A percentile compares a stretch with the other conserved stretches of the same genome.
phyloP scores from a whole-genome alignment of 2,113 vertebrate species.

The Otolemur garnettii region DNA sequence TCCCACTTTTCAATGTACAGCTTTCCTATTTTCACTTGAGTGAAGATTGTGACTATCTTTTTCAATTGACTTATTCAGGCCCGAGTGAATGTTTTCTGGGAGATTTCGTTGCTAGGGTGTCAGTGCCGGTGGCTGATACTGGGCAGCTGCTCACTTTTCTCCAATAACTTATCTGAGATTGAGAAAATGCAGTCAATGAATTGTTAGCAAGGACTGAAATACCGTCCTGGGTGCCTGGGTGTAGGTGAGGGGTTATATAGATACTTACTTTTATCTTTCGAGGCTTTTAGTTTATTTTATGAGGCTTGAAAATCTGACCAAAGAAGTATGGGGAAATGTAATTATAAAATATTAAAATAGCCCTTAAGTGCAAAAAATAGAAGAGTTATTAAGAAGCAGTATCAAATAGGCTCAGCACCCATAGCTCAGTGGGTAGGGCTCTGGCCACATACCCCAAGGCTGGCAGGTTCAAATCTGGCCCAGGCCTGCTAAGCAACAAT shows the following conservation, averaged over 20 bases:
- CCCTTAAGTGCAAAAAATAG: conserved; percentile 42
- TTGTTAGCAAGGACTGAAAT: background rate
- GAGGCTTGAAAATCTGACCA: conserved; percentile 53
- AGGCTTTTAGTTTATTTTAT: conserved; percentile 28
- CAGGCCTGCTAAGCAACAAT: no score
- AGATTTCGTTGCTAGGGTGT: background rate
- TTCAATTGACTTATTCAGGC: background rate
- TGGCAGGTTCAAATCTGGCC: no score
- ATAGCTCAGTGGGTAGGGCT: no score
- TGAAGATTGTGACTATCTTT: background rate
- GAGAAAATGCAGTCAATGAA: background rate
- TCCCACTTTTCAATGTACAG: background rate
- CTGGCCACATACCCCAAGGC: no score
- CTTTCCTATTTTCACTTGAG: background rate
- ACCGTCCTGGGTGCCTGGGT: background rate
- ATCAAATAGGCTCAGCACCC: conserved; percentile 18
- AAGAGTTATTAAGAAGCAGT: conserved; percentile 7
- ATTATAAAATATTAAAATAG: conserved; percentile 69
- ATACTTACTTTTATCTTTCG: conserved; percentile 11
- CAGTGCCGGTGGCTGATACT: background rate
- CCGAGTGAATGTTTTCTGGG: background rate
- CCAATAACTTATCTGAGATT: background rate
- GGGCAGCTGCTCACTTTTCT: background rate
- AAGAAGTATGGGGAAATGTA: conserved; percentile 25
- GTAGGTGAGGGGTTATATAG: background rate